Percentiles rank a stretch among this genome's conserved stretches.
Conservation (phyloP, 2,888 invertebrate genomes). For the Dicranocentrus wangi region DNA sequence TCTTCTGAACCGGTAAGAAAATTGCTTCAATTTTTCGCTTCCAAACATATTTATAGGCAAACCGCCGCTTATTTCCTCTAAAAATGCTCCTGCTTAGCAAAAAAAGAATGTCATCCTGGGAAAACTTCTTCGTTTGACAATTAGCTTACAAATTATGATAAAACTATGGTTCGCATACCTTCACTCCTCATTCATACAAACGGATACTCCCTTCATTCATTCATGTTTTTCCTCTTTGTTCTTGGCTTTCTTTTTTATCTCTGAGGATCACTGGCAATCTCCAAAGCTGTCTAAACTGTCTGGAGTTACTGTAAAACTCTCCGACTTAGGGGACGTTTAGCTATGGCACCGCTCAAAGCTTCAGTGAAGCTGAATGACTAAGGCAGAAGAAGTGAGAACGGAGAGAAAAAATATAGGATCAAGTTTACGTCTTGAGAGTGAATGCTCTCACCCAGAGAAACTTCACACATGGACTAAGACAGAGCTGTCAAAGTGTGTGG, state of each 20-base stretch:
- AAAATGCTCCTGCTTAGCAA: no score
- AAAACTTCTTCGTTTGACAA: no score
- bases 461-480: constrained; percentile 25
- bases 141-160: not conserved
- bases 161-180: no score
- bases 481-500: constrained; percentile 7
- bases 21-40: not conserved
- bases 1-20: constrained; percentile 51
- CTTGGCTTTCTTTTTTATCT: constrained; percentile 35
- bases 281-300: constrained; percentile 59
- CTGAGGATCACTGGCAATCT: constrained; percentile 55
- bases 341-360: not conserved
- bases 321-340: not conserved
- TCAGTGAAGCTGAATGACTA: not conserved
- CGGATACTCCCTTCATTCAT: not conserved
- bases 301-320: constrained; percentile 27
- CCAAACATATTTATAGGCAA: not conserved
- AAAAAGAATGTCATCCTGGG: no score
- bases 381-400: constrained; percentile 2
- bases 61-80: no score
- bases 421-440: not conserved
- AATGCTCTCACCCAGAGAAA: constrained; percentile 3
- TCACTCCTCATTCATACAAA: no score
- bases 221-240: constrained; percentile 34
- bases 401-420: constrained; percentile 9